Percentiles rank a stretch among this genome's conserved stretches.
These are phyloP conservation scores for Dilophus febrilis DNA, from an alignment of 2,888 invertebrate genomes.

Conservation along the genomic window DNA sequence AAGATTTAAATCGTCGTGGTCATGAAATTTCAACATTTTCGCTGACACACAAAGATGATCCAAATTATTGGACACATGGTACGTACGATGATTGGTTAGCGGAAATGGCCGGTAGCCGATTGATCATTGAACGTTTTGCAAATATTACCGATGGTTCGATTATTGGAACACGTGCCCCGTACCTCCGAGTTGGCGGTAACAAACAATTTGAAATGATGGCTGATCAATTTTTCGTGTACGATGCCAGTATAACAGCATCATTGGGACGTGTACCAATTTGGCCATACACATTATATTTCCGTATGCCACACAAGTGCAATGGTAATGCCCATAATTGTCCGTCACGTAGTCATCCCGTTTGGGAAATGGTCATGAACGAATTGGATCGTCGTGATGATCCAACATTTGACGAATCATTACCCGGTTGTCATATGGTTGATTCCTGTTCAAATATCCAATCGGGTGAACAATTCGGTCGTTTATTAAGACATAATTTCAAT, in stretches of 20 bases:
- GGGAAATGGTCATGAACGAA: conserved; percentile 96
- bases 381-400: conserved; percentile 85
- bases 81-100: conserved; percentile 84
- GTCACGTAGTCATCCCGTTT: conserved; percentile 76
- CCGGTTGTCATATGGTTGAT: conserved; percentile 89
- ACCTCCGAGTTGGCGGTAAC: conserved; percentile 80
- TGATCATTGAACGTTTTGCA: conserved; percentile 75
- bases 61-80: conserved; percentile 76
- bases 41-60: conserved; percentile 81
- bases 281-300: conserved; percentile 94
- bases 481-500: conserved; percentile 86
- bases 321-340: conserved; percentile 90
- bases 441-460: conserved; percentile 85
- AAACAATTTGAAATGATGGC: conserved; percentile 96
- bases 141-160: conserved; percentile 86
- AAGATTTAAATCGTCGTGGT: conserved; percentile 74
- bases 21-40: conserved; percentile 89
- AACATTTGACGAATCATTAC: conserved; percentile 80
- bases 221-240: conserved; percentile 86
- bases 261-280: conserved; percentile 80
- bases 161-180: conserved; percentile 76
- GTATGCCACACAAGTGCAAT: conserved; percentile 90
- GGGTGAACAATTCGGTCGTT: conserved; percentile 77
- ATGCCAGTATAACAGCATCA: conserved; percentile 85
- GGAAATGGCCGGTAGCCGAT: conserved; percentile 81